Base-by-base conservation (phyloP, 2,797 vertebrate species). In the Leptodactylus fallax region DNA sequence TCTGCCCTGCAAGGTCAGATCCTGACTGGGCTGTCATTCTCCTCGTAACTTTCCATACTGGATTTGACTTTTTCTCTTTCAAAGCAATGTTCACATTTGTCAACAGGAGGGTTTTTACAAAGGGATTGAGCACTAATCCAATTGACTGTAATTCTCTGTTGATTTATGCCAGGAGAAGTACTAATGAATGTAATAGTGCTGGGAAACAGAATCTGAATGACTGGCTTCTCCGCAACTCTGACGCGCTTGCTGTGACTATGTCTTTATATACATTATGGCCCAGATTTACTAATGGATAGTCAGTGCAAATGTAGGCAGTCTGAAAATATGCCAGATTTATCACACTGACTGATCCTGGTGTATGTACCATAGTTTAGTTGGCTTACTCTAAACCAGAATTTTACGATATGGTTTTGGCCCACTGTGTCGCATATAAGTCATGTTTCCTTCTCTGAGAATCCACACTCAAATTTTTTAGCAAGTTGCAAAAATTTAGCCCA, bases 61-160 rank as follows among this genome's bases (percentile, higher is more conserved):
- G 14, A 13, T 92, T 90, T 89, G 77, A 89, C 0, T 0, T 47
- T 76, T 90, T 23, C 77, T 90, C 87, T 88, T 87, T 81, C 53
- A 87, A 88, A 74, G 81, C 88, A 89, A 60, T 74, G 13, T 86
- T 25, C 85, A 79, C 80, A 83, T 90, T 90, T 74, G 90, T 71
- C 45, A 89, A 36, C 47, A 89, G 85, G 55, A 69, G 69, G 87
- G 47, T 55, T 88, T 93, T 63, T 93, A 90, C 27, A 87, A 85
- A 91, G 55, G 2, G 53, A 80, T 90, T 90, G 74, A 87, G 25
- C 2, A 1, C 49, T 90, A 89, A 72, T 90, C 87, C 77, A 79
- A 47, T 90, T 92, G 89, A 47, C 83, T 84, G 88, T 65, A 89
- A 69, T 85, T 90, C 92, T 49, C 51, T 86, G 1, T 81, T 89